phyloP scores from a whole-genome alignment of 2,113 vertebrate genomes.

The Bufo gargarizans region DNA sequence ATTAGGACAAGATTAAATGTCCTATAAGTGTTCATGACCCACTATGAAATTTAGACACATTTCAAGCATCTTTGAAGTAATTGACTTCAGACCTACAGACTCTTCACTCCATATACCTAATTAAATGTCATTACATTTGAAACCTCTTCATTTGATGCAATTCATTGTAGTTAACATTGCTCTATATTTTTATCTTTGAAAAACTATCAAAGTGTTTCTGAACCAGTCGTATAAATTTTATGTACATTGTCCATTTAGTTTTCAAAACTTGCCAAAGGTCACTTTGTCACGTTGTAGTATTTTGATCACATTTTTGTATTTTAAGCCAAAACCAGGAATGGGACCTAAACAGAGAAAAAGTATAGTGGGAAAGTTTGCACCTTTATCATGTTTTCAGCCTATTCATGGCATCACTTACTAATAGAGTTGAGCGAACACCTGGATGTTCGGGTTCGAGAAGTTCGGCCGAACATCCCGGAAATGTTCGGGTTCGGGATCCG shows the following conservation, averaged over 20 bases:
- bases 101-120: neutral
- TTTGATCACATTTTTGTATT: no score
- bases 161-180: neutral
- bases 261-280: neutral
- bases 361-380: no score
- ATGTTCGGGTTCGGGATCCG: no score
- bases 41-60: neutral
- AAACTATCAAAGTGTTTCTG: neutral
- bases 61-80: neutral
- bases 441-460: no score
- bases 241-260: neutral
- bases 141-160: constrained; percentile 7
- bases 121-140: neutral
- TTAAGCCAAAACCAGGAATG: no score
- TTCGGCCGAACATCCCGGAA: no score
- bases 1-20: neutral
- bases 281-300: no score
- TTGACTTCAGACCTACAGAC: neutral
- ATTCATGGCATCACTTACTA: no score
- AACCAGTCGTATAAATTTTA: neutral
- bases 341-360: no score
- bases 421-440: no score
- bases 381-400: no score
- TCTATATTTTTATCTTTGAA: neutral
- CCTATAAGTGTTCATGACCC: neutral